Percentiles rank a stretch among this genome's conserved stretches.
These are phyloP conservation scores for Menidia menidia DNA, from an alignment of 2,797 vertebrate genomes.

Conservation along the genomic window DNA sequence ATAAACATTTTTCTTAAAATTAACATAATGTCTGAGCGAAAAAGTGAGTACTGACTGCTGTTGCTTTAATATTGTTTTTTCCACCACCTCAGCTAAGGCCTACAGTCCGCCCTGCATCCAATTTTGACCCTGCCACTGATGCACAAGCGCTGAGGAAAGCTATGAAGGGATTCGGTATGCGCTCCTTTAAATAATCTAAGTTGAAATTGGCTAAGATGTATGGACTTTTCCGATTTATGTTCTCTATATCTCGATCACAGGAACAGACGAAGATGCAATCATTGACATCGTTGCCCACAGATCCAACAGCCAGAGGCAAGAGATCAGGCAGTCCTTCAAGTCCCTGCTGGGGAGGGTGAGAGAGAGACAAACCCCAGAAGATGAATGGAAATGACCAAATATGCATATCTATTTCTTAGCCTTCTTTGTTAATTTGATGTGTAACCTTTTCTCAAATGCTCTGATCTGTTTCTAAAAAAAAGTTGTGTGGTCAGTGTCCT, in stretches of 20 bases:
- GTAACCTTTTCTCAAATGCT: not conserved
- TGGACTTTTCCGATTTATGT: not conserved
- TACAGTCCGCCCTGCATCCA: slow-evolving; percentile 77
- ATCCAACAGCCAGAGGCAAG: slow-evolving; percentile 92
- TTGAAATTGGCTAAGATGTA: not conserved
- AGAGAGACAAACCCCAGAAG: not conserved
- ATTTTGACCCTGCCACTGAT: slow-evolving; percentile 88
- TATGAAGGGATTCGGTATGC: slow-evolving; percentile 96
- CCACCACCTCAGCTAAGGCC: slow-evolving; percentile 84
- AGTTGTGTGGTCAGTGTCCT: not conserved
- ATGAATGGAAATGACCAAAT: not conserved
- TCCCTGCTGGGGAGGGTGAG: slow-evolving; percentile 94
- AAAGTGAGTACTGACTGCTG: slow-evolving; percentile 5
- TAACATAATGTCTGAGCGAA: slow-evolving; percentile 1
- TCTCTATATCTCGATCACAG: slow-evolving; percentile 70
- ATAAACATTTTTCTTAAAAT: not conserved
- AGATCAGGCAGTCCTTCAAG: slow-evolving; percentile 93
- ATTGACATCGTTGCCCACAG: slow-evolving; percentile 91
- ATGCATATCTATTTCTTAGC: not conserved
- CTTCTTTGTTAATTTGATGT: too few species aligned
- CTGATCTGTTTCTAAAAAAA: not conserved
- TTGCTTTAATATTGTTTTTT: slow-evolving; percentile 30
- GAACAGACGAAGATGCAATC: slow-evolving; percentile 92
- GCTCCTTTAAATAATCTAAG: not conserved
- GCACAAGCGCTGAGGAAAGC: slow-evolving; percentile 94